Conservation (phyloP, 2,888 invertebrate genomes). For the Neria commutata region DNA sequence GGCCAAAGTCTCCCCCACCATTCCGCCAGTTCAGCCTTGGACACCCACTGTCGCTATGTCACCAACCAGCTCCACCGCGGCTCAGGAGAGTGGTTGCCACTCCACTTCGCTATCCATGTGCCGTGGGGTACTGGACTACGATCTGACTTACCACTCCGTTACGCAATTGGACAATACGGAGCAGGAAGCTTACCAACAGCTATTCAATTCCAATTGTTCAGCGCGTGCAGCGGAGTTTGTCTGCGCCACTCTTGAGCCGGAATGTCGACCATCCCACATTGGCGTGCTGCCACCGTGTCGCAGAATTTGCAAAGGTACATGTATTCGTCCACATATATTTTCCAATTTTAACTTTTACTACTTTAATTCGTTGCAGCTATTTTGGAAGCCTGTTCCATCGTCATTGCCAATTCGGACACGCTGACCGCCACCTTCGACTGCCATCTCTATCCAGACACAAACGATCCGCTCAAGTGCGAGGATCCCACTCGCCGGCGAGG, state of each 20-base stretch:
- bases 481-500: conserved; percentile 63
- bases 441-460: conserved; percentile 66
- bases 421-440: conserved; percentile 68
- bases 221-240: conserved; percentile 68
- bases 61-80: conserved; percentile 33
- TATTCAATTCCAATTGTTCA: conserved; percentile 71
- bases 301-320: conserved; percentile 70
- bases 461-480: conserved; percentile 64
- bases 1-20: conserved; percentile 67
- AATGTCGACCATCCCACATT: conserved; percentile 68
- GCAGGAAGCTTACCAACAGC: conserved; percentile 67
- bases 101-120: conserved; percentile 63
- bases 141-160: conserved; percentile 64
- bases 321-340: neutral
- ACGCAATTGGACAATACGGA: conserved; percentile 44
- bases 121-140: conserved; percentile 72
- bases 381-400: conserved; percentile 68
- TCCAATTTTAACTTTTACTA: neutral
- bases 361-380: conserved; percentile 62
- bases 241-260: conserved; percentile 71
- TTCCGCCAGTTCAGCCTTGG: conserved; percentile 63
- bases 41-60: conserved; percentile 46
- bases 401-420: conserved; percentile 65
- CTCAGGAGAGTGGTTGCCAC: conserved; percentile 50
- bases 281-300: conserved; percentile 69